These are phyloP conservation scores for Prietella phreatophila DNA, from an alignment of 2,113 vertebrate species.

Conservation along the genomic window DNA sequence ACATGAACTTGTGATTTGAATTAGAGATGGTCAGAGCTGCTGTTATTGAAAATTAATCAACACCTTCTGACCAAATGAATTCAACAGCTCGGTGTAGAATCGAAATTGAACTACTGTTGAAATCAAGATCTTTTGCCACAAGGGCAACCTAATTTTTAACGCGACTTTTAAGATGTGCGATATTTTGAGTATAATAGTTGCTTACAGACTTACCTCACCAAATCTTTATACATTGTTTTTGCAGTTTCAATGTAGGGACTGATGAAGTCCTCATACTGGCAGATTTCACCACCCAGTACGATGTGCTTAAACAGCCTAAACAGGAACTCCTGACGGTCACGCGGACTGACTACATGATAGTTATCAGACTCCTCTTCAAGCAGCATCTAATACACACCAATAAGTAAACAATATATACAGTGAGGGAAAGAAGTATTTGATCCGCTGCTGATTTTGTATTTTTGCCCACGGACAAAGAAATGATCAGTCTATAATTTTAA, in stretches of 20 bases:
- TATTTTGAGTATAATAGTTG: not conserved
- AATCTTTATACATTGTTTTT: slow-evolving; percentile 87
- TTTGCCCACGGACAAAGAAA: too few relatives aligned
- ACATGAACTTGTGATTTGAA: not conserved
- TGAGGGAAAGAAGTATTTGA: too few relatives aligned
- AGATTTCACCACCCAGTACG: slow-evolving; percentile 87
- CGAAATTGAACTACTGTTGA: not conserved
- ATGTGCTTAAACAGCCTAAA: slow-evolving; percentile 93
- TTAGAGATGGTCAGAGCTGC: not conserved
- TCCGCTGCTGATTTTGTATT: too few relatives aligned
- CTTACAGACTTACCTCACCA: slow-evolving; percentile 78
- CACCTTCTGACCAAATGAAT: not conserved
- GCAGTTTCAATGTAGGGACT: slow-evolving; percentile 84
- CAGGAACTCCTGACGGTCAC: slow-evolving; percentile 84
- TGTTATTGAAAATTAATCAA: not conserved
- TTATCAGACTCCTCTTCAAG: slow-evolving; percentile 83
- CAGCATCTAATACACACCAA: slow-evolving; percentile 75
- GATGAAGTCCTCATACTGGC: slow-evolving; percentile 90
- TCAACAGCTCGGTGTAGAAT: not conserved
- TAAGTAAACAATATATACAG: slow-evolving; percentile 34
- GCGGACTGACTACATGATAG: slow-evolving; percentile 75
- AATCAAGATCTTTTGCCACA: not conserved
- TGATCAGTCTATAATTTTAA: too few relatives aligned
- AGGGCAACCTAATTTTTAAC: not conserved
- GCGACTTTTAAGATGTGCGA: not conserved